Conservation (phyloP, 2,888 invertebrate genomes). For the Drosophila pullipes region DNA sequence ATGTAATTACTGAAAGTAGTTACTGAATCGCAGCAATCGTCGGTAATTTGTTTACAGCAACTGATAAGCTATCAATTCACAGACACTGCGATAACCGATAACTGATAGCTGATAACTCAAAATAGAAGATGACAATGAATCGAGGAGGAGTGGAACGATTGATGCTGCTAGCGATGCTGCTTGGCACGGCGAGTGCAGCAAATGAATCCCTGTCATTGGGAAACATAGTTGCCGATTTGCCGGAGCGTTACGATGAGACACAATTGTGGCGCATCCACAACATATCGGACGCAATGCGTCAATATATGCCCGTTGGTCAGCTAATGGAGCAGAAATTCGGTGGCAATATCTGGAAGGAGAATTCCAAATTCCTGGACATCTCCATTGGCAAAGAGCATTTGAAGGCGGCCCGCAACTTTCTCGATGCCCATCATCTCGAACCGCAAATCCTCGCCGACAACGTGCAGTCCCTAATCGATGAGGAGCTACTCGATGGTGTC, state of each 20-base stretch:
- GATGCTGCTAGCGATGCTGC: constrained; percentile 33
- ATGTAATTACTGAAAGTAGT: constrained; percentile 4
- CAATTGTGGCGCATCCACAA: constrained; percentile 84
- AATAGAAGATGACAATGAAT: constrained; percentile 10
- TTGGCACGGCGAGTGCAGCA: constrained; percentile 5
- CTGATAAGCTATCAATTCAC: constrained; percentile 28
- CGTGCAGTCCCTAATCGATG: constrained; percentile 91
- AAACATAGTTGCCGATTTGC: constrained; percentile 61
- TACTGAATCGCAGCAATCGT: constrained; percentile 16
- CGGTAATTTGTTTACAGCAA: not conserved
- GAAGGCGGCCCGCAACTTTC: constrained; percentile 87
- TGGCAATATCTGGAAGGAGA: constrained; percentile 84
- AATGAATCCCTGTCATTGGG: constrained; percentile 12
- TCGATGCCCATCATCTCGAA: constrained; percentile 88
- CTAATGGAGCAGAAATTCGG: constrained; percentile 81
- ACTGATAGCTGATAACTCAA: constrained; percentile 13
- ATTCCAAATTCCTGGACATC: constrained; percentile 87
- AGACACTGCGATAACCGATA: constrained; percentile 6
- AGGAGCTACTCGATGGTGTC: constrained; percentile 87
- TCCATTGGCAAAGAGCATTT: constrained; percentile 88
- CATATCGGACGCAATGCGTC: constrained; percentile 72
- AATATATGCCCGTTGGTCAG: constrained; percentile 67
- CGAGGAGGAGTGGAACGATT: constrained; percentile 1
- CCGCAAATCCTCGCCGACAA: constrained; percentile 90
- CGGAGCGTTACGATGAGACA: constrained; percentile 80